These are phyloP conservation scores for Nibea albiflora DNA, from an alignment of 2,113 vertebrate species.

Conservation along the genomic window DNA sequence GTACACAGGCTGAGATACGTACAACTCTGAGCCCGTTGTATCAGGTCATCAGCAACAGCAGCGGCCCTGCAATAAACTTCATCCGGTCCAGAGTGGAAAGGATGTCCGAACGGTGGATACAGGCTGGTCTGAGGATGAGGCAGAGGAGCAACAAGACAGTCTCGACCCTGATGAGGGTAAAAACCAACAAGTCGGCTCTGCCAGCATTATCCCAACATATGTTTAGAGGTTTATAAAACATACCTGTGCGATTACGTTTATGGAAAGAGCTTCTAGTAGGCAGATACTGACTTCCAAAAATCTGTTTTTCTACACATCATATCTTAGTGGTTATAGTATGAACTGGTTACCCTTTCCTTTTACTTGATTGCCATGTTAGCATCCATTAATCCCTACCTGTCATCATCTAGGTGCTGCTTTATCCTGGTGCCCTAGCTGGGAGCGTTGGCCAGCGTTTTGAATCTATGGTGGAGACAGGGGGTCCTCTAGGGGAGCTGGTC, in stretches of 20 bases:
- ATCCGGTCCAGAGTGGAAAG: slow-evolving; percentile 77
- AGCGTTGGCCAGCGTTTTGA: slow-evolving; percentile 72
- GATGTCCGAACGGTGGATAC: slow-evolving; percentile 73
- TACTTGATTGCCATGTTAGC: no score
- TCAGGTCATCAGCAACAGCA: slow-evolving; percentile 62
- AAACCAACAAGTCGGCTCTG: not conserved
- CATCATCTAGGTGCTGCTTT: slow-evolving; percentile 76
- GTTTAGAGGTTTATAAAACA: not conserved
- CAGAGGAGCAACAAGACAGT: slow-evolving; percentile 50
- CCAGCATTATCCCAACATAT: not conserved
- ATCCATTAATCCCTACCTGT: not conserved
- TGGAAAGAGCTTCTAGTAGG: not conserved
- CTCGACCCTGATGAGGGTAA: slow-evolving; percentile 70
- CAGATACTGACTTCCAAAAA: not conserved
- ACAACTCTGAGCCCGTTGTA: slow-evolving; percentile 65
- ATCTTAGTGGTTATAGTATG: no score
- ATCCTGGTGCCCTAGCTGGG: slow-evolving; percentile 77
- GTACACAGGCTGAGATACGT: slow-evolving; percentile 65
- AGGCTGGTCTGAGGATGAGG: slow-evolving; percentile 68
- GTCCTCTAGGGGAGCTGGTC: slow-evolving; percentile 83
- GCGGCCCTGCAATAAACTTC: slow-evolving; percentile 72
- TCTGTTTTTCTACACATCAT: not conserved
- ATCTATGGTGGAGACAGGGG: slow-evolving; percentile 77
- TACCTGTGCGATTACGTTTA: not conserved
- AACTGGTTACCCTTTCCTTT: no score